A percentile compares a stretch with the other conserved stretches of the same genome.
Conservation (phyloP, 2,113 vertebrate species). For the Strigops habroptila region DNA sequence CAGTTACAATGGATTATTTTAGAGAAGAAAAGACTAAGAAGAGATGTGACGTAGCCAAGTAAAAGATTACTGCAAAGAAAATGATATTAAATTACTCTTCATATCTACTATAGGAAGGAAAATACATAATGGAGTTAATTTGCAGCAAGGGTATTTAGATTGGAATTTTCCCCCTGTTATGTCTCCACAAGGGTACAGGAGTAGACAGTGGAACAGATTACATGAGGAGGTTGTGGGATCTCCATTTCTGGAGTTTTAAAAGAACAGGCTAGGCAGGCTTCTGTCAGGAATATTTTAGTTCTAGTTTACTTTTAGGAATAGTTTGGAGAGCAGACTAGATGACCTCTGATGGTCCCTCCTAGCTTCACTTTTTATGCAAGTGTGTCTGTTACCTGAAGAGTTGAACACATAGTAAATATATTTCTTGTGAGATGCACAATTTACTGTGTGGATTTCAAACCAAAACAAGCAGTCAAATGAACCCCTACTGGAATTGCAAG, state of each 20-base stretch:
- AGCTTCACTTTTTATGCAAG: background rate
- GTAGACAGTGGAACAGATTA: background rate
- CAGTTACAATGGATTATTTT: background rate
- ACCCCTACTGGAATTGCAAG: background rate
- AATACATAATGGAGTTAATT: background rate
- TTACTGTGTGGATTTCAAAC: background rate
- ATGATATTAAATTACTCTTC: background rate
- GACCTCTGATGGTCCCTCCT: background rate
- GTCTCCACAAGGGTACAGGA: background rate
- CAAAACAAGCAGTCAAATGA: background rate
- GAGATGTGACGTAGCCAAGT: background rate
- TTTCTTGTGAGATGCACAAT: background rate
- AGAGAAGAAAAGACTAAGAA: background rate
- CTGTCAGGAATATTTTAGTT: background rate
- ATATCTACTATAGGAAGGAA: background rate
- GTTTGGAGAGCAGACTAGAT: background rate
- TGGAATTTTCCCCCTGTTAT: background rate
- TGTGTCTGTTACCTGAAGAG: background rate
- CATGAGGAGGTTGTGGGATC: background rate
- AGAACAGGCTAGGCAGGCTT: background rate
- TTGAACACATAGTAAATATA: background rate
- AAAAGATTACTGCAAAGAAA: background rate
- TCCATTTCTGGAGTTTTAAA: background rate
- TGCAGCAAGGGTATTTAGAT: background rate
- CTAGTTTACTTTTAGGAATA: background rate